Base-by-base conservation (phyloP, 92 coral and sea anemone species). In the Heteractis magnifica region DNA sequence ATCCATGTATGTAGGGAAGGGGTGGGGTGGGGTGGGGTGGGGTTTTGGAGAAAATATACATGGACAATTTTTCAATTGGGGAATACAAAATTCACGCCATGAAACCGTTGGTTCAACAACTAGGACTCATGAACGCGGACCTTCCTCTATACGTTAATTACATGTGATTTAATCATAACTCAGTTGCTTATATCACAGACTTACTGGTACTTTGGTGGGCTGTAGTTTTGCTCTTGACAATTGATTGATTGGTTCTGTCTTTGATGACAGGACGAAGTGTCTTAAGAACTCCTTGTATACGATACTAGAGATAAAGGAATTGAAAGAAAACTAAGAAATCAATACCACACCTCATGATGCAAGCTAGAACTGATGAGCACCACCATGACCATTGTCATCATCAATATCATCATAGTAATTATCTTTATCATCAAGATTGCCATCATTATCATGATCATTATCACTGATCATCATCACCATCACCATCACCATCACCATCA, bases 271-370 rank as follows among this genome's bases (percentile, higher is more conserved):
- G 77, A 93, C 94, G 78, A 96, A 96, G 85, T 94, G 95, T 26
- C 94, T 87, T 87, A 96, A 75, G 80, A 96, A 96, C 77, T 94
- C 99, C 86, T 94, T 96, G 93, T 94, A 96, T 4, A 90, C 90
- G 73, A 96, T 88, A n/a, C 99, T 96, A 77, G 55, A 87, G 59
- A 10, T 15, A 23, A 20, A 48, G 9, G 23, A 79, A 34, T 34
- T 50, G 13, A 70, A 49, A 16, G 13, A n/a, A 80, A 56, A 8
- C 65, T 9, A 44, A 51, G 64, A 51, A 48, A 4, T 3, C 4
- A 13, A 44, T 23, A 15, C 11, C 12, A 49, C 70, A 21, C 71
- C 15, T 78, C 52, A 58, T 58, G 1, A 58, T 4, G 15, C 64
- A 12, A 58, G 64, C n/a, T 13, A 14, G 64, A 58, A 34, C 44